Percentiles rank a stretch among this genome's conserved stretches.
Conservation (phyloP, 2,797 vertebrate genomes). For the Pseudochaenichthys georgianus region DNA sequence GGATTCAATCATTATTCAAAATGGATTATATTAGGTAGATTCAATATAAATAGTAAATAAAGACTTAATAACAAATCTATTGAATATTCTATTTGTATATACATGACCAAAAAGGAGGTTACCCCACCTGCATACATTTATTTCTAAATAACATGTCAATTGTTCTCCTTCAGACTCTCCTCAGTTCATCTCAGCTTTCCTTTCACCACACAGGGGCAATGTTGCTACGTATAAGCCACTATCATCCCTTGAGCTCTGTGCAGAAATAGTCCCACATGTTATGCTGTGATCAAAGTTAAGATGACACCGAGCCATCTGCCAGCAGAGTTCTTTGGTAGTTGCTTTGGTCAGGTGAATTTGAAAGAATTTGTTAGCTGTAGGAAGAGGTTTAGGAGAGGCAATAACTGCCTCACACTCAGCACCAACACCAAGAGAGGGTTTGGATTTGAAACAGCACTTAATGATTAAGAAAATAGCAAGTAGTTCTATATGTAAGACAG, state of each 20-base stretch:
- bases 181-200: not conserved
- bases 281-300: conserved; percentile 57
- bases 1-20: too few species aligned
- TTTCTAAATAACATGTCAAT: too few species aligned
- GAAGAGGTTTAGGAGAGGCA: conserved; percentile 17
- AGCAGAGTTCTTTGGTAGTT: conserved; percentile 4
- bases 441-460: not conserved
- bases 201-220: conserved; percentile 74
- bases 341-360: conserved; percentile 21
- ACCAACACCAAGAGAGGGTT: not conserved
- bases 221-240: conserved; percentile 48
- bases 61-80: too few species aligned
- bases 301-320: conserved; percentile 59
- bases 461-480: not conserved
- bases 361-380: conserved; percentile 16
- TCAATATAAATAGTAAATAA: not conserved
- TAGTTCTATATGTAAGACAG: not conserved
- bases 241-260: not conserved
- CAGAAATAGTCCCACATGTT: conserved; percentile 27
- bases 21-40: too few species aligned
- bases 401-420: conserved; percentile 2
- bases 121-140: not conserved
- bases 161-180: not conserved
- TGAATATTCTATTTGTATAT: too few species aligned
- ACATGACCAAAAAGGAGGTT: too few species aligned